These are phyloP conservation scores for Chamaetylas fuelleborni DNA, from an alignment of 2,113 vertebrate genomes.

Conservation along the genomic window DNA sequence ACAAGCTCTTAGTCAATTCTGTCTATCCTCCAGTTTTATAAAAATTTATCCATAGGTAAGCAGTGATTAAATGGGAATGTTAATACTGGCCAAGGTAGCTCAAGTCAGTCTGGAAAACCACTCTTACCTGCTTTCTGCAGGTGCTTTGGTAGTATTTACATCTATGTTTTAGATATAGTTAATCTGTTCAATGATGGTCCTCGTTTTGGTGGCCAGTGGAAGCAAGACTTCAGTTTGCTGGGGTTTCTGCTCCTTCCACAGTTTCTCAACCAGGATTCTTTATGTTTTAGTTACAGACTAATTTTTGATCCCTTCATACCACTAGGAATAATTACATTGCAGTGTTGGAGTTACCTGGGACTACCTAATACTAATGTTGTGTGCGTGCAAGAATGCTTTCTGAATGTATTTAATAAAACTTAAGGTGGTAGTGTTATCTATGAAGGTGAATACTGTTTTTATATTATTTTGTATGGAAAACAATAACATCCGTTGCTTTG, in stretches of 20 bases:
- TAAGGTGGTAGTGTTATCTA: conserved; percentile 63
- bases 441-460: conserved; percentile 73
- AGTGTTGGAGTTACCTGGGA: conserved; percentile 67
- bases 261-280: neutral
- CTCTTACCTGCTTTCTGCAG: neutral
- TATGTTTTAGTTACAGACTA: conserved; percentile 25
- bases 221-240: neutral
- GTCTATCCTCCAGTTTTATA: neutral
- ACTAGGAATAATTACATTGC: conserved; percentile 43
- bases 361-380: conserved; percentile 64
- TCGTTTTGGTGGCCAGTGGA: conserved; percentile 36
- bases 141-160: conserved; percentile 10
- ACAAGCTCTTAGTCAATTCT: neutral
- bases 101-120: neutral
- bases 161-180: neutral
- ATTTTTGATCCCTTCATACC: conserved; percentile 37
- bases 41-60: neutral
- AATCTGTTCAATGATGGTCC: neutral
- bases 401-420: conserved; percentile 70
- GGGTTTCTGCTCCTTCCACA: too few relatives aligned
- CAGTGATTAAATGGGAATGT: neutral
- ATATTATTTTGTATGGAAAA: conserved; percentile 76
- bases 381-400: conserved; percentile 68
- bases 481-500: conserved; percentile 69
- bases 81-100: neutral